Evolutionary conservation across 2,113 vertebrate species (phyloP).

Genomic region (Petaurus breviceps): DNA sequence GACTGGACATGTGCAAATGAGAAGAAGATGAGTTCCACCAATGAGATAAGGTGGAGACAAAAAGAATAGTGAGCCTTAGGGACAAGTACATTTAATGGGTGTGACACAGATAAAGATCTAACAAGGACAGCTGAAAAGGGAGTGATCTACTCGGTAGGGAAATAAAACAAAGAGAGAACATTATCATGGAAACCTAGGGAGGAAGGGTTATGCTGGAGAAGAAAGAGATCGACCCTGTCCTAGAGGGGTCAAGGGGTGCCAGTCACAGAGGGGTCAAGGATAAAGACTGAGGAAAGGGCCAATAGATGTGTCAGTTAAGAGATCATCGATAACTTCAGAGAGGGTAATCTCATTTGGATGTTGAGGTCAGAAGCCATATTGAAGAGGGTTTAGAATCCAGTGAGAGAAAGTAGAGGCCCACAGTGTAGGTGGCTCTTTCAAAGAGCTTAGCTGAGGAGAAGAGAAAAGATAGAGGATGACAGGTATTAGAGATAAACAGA

Average conservation of each 20-base stretch:
- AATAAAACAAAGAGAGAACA: background rate
- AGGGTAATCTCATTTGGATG: background rate
- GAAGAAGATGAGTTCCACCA: background rate
- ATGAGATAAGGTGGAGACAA: background rate
- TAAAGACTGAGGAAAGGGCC: background rate
- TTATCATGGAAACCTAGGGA: background rate
- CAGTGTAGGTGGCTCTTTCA: background rate
- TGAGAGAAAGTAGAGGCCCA: background rate
- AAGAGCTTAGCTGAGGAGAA: background rate
- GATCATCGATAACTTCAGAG: background rate
- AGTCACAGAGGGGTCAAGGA: background rate
- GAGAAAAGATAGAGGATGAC: background rate
- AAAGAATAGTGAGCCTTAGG: background rate
- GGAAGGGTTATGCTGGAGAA: background rate
- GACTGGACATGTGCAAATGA: background rate
- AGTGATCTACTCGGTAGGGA: background rate
- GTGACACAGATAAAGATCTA: background rate
- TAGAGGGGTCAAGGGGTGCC: too few species aligned
- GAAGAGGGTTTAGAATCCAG: background rate
- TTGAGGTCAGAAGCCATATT: background rate
- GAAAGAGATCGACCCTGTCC: background rate
- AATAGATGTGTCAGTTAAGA: background rate
- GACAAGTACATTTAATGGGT: background rate
- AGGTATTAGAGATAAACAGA: background rate
- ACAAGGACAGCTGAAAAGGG: background rate